Base-by-base conservation (phyloP, 2,113 vertebrate species). In the Sinocyclocheilus grahami region DNA sequence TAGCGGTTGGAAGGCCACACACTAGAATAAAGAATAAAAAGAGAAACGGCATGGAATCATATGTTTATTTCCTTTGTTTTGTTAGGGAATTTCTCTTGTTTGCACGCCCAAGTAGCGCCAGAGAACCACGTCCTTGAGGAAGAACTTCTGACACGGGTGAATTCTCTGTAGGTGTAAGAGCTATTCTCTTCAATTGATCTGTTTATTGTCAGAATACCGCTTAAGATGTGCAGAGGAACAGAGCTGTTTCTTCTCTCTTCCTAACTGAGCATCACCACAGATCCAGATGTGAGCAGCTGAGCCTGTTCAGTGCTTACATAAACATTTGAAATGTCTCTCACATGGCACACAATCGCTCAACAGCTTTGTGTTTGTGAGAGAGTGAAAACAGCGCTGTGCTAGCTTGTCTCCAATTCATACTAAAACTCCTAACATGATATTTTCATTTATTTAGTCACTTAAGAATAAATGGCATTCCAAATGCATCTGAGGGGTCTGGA, bases 251-350 rank as follows among this genome's bases (percentile, higher is more conserved):
- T 76, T 72, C 62, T 78, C 74, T 22, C 67, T 62, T 51, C 18
- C 62, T 67, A 82, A 78, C 71, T 55, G 76, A 82, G 55, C 76
- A 86, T 84, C 86, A 62, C 62, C 46, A 75, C 80, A 65, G 86
- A 62, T 79, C 84, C 89, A 89, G 86, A 91, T 87, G 88, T 89
- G 51, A 42, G 78, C 84, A 88, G 83, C 88, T 87, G 87, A 42
- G 85, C 24, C 58, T 39, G 69, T 67, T 76, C 76, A 60, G 24
- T 72, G 67, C 71, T 85, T 75, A 78, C 67, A 82, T 89, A 89
- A 89, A 87, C 88, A 89, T 83, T 74, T 88, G 55, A 53, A 83
- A 46, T 76, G 82, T 33, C 80, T 88, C 83, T 86, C 75, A 86
- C n/a, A 86, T 62, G 58, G 22, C 13, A 62, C 39, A 86, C 53